Evolutionary conservation across 2,888 invertebrate genomes (phyloP), one percentile per base, ranked within the genome.

Genomic region (Cerastoderma edule): DNA sequence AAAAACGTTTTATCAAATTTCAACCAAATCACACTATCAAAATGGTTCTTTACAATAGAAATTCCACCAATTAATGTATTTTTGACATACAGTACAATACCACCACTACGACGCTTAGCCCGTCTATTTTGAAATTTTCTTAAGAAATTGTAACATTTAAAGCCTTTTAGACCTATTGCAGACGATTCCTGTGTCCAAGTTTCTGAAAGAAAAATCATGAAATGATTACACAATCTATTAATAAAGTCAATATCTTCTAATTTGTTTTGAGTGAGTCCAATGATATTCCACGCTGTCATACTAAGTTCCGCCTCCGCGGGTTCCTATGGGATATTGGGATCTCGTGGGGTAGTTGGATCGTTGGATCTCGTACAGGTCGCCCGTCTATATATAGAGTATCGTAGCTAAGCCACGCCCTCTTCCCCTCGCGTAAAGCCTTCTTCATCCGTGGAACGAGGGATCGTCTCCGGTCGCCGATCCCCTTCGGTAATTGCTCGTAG

Each of bases 81-180:
- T n/a, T n/a, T n/a, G n/a, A n/a, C n/a, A n/a, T n/a, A n/a, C n/a
- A n/a, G n/a, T n/a, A n/a, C n/a, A n/a, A n/a, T n/a, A n/a, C n/a
- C n/a, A n/a, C n/a, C n/a, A n/a, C n/a, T n/a, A n/a, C n/a, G n/a
- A n/a, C n/a, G n/a, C n/a, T n/a, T n/a, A n/a, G n/a, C n/a, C n/a
- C n/a, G n/a, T 72, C 39, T 19, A 70, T 70, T 46, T 33, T 70
- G 63, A 50, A 70, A 70, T 48, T 70, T 60, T 13, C 63, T 35
- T 19, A 32, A 63, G 53, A 63, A 63, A 53, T 50, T 63, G 8
- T 22, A 44, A 60, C 39, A 13, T 28, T 28, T 60, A 60, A 24
- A 69, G n/a, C 69, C 69, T 8, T 46, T 5, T 0, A 48, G 30
- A 16, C 64, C 30, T 13, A 63, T 32, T 24, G 48, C n/a, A 8